Conservation (phyloP, 2,888 invertebrate species). For the Metacarcinus magister region DNA sequence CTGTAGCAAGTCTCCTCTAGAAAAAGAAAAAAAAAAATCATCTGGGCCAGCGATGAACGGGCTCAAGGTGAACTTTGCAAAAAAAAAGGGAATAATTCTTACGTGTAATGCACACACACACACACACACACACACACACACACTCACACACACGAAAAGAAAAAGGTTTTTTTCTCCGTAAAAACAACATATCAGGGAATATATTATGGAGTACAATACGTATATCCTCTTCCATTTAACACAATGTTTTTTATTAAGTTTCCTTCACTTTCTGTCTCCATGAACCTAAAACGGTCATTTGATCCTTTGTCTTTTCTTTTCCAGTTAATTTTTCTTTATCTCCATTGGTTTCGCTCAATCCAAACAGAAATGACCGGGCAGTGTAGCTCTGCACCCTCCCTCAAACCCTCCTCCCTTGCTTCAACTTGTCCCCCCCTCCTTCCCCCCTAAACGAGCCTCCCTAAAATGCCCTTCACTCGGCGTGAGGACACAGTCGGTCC, state of each 20-base stretch:
- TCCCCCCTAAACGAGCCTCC: background rate
- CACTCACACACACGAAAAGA: background rate
- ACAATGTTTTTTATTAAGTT: background rate
- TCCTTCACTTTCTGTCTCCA: background rate
- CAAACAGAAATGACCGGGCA: background rate
- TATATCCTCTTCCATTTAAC: background rate
- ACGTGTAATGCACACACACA: no score
- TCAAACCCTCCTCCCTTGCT: background rate
- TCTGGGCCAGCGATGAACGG: no score
- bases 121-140: background rate
- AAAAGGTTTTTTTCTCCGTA: no score
- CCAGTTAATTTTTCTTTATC: background rate
- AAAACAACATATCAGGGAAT: background rate
- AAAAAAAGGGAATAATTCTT: no score
- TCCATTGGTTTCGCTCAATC: background rate
- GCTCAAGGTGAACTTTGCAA: no score
- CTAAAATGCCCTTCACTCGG: background rate
- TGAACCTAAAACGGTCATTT: background rate
- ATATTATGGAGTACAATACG: background rate
- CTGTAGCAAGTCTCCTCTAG: no score
- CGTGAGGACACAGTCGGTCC: background rate
- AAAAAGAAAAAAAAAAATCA: no score
- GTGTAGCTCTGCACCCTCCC: background rate
- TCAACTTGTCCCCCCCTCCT: background rate
- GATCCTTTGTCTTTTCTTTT: background rate